Evolutionary conservation across 2,888 invertebrate species (phyloP), one percentile per base, ranked within the genome.

Genomic region (Nasonia oneida): DNA sequence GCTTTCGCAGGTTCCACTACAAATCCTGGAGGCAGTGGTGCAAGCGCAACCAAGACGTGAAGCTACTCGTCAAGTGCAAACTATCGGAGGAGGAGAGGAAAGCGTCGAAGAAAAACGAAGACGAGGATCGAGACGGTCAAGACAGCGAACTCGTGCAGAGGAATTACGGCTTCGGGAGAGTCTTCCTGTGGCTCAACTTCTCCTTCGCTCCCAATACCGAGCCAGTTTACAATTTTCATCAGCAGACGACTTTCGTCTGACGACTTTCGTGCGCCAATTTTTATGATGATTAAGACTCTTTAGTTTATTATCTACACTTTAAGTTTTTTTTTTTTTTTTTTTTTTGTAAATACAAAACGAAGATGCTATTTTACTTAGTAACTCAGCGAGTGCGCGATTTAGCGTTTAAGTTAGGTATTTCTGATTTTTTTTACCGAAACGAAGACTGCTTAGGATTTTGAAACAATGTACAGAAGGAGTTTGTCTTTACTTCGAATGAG

Each of bases 1-100:
- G 10, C 2, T 83, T 87, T 29, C 64, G 29, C 29, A 93, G 93
- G 86, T 92, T 91, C 85, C 92, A 93, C 81, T 92, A 88, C 84
- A 91, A 90, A 87, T 91, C 92, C 18, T 90, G 91, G 90, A 89
- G 85, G 67, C 89, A 90, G 5, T 93, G 93, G 93, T 90, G 91
- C 47, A 87, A 84, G 64, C 88, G 88, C 75, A 91, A 93, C 88
- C 93, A 92, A 77, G 90, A 92, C 14, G 89, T 93, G 4, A 89
- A 88, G 80, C 83, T 92, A 14, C 85, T 91, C 47, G 88, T 90
- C 15, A 91, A 91, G 64, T 88, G 88, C 78, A 84, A 82, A 61
- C 47, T 84, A 3, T 39, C 84, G 0, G 79, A 75, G 1, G 84
- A 75, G 1, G 18, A 82, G 29, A 76, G 64, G 12, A 77, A 77